A percentile compares a stretch with the other conserved stretches of the same genome.
Conservation (phyloP, 2,888 invertebrate genomes). For the Scrobipalpa costella region DNA sequence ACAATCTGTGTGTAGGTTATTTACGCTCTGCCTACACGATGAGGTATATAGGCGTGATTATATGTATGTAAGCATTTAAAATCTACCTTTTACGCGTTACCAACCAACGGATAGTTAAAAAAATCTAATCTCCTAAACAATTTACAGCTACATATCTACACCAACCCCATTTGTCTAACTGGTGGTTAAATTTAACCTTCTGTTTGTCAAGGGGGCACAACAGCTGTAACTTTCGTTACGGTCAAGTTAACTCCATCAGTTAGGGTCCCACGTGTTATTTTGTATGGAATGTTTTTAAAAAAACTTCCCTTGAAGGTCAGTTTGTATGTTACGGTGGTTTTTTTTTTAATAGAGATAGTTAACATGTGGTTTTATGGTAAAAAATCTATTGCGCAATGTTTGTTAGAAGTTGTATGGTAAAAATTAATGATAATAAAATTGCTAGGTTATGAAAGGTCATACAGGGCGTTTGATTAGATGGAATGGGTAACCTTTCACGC, state of each 20-base stretch:
- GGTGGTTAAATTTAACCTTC: slow-evolving; percentile 34
- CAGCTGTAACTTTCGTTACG: slow-evolving; percentile 25
- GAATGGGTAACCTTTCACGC: not conserved
- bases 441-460: slow-evolving; percentile 5
- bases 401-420: not conserved
- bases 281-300: not conserved
- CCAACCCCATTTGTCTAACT: slow-evolving; percentile 27
- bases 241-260: slow-evolving; percentile 21
- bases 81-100: no score
- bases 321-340: slow-evolving; percentile 17
- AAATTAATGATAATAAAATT: not conserved
- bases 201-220: slow-evolving; percentile 28
- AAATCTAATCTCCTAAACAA: not conserved
- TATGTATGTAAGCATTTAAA: no score
- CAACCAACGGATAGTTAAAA: not conserved
- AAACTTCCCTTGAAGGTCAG: slow-evolving; percentile 7
- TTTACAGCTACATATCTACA: not conserved
- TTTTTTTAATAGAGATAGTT: not conserved
- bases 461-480: slow-evolving; percentile 3
- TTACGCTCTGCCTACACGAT: no score
- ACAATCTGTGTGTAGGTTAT: no score
- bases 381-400: not conserved
- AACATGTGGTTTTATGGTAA: not conserved
- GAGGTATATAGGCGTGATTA: no score
- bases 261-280: slow-evolving; percentile 15